Evolutionary conservation across 2,888 invertebrate genomes (phyloP).

Genomic region (Machimus atricapillus): DNA sequence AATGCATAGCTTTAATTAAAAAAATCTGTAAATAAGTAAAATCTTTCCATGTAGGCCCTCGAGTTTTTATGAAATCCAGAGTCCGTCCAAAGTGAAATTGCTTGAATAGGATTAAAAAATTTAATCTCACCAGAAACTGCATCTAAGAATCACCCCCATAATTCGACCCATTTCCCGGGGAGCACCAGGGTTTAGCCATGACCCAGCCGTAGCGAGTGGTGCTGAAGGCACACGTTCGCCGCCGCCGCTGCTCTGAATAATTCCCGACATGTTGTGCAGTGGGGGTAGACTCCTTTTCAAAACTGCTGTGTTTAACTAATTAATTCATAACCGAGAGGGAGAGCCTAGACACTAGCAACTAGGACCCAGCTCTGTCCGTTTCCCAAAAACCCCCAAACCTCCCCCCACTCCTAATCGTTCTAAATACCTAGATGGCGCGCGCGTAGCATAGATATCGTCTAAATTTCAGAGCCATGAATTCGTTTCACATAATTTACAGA

Average conservation of each 20-base stretch:
- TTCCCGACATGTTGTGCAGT: neutral
- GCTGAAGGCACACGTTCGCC: neutral
- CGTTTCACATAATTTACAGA: constrained; percentile 38
- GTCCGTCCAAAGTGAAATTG: neutral
- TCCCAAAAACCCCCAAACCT: too few relatives aligned
- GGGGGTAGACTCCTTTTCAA: neutral
- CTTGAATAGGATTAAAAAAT: neutral
- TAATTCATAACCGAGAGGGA: constrained; percentile 6
- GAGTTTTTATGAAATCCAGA: neutral
- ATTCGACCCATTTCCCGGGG: neutral
- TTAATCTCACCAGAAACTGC: neutral
- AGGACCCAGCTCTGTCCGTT: neutral
- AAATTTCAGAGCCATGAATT: constrained; percentile 21
- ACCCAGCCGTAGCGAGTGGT: neutral
- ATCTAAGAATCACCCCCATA: neutral
- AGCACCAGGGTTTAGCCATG: neutral
- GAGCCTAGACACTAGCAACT: neutral
- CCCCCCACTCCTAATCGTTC: neutral
- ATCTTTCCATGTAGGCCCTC: neutral
- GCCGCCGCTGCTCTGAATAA: neutral
- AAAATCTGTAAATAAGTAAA: neutral
- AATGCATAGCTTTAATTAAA: neutral
- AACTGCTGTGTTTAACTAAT: constrained; percentile 2
- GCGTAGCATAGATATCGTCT: neutral
- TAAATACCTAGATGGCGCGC: neutral